Percentiles rank a stretch among this genome's conserved stretches.
phyloP scores from a whole-genome alignment of 2,113 vertebrate species.

The western clawed frog (Xenopus tropicalis) region UCB_Xtro_10.0 CM004446.2:89293001-89293500 shows the following conservation, averaged over 20 bases:
- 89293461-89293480: no score
- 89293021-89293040: background rate
- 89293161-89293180: constrained; percentile 22
- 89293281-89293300: constrained; percentile 30
- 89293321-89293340: constrained; percentile 19
- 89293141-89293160: constrained; percentile 34
- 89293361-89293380: constrained; percentile 20
- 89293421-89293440: constrained; percentile 11
- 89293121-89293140: constrained; percentile 38
- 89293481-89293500: no score
- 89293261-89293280: constrained; percentile 23
- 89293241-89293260: constrained; percentile 18
- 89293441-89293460: background rate
- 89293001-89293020: constrained; percentile 1
- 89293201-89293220: constrained; percentile 39
- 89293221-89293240: constrained; percentile 28
- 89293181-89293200: background rate
- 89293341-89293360: constrained; percentile 11
- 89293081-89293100: constrained; percentile 38
- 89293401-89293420: constrained; percentile 20
- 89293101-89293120: constrained; percentile 34
- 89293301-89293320: constrained; percentile 26
- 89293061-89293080: constrained; percentile 16
- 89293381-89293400: constrained; percentile 24
- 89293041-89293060: background rate